Percentiles rank a stretch among this genome's conserved stretches.
Evolutionary conservation across 2,113 vertebrate genomes (phyloP).

Genomic region (Cricetomys ansorgei): DNA sequence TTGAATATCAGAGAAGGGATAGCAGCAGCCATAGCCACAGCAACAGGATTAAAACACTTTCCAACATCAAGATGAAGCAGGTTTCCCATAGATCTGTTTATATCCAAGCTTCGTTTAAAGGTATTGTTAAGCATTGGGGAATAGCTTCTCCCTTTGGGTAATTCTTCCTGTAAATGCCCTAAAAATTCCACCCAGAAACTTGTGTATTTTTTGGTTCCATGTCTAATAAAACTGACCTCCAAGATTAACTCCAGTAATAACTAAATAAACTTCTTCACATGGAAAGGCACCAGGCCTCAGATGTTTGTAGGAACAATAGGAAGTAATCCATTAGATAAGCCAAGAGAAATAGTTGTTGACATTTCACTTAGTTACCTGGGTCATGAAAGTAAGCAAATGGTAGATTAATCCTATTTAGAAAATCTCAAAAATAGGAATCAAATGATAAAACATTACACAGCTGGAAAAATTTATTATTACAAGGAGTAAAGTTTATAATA

Average conservation of each 20-base stretch:
- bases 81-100: background rate
- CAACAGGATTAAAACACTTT: too few relatives aligned
- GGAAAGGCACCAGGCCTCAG: background rate
- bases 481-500: background rate
- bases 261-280: background rate
- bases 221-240: too few relatives aligned
- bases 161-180: background rate
- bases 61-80: rapidly evolving
- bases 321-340: background rate
- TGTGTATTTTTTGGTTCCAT: background rate
- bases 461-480: background rate
- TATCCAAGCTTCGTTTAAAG: too few relatives aligned
- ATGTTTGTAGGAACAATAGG: background rate
- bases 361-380: background rate
- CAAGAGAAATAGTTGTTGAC: background rate
- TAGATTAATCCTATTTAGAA: background rate
- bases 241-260: background rate
- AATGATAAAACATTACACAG: background rate
- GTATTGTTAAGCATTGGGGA: too few relatives aligned
- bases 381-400: background rate
- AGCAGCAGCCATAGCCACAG: background rate
- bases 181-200: background rate
- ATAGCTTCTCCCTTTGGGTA: background rate
- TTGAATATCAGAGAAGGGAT: background rate
- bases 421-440: background rate